These are phyloP conservation scores for Clarias platycephalus DNA, from an alignment of 2,797 vertebrate species.

Conservation along the genomic window DNA sequence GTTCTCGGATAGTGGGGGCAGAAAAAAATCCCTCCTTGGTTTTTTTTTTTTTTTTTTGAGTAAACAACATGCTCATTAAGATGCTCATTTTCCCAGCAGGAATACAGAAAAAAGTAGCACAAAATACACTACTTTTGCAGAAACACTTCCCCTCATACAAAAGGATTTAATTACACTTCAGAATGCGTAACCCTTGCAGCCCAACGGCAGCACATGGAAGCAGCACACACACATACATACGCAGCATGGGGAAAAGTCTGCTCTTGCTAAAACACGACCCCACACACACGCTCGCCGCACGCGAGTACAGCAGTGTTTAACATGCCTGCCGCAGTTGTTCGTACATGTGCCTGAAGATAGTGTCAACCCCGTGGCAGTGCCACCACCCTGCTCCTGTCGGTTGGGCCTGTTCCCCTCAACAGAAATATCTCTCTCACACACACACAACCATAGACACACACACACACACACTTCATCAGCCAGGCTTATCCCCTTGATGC, in stretches of 20 bases:
- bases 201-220: conserved; percentile 42
- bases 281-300: conserved; percentile 47
- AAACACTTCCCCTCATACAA: conserved; percentile 47
- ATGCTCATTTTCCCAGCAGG: conserved; percentile 62
- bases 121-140: conserved; percentile 54
- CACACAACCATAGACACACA: conserved; percentile 6
- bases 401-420: conserved; percentile 29
- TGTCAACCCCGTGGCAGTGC: conserved; percentile 63
- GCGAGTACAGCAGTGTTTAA: conserved; percentile 71
- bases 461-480: conserved; percentile 50
- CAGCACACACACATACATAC: conserved; percentile 45
- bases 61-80: conserved; percentile 69
- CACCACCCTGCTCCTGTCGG: conserved; percentile 47
- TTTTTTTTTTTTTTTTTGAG: conserved; percentile 57
- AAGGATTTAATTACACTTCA: conserved; percentile 54
- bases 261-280: conserved; percentile 42
- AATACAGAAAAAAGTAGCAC: conserved; percentile 56
- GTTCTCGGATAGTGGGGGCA: conserved; percentile 31
- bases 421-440: conserved; percentile 13
- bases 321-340: conserved; percentile 73
- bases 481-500: conserved; percentile 70
- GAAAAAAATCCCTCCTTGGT: conserved; percentile 45
- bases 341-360: conserved; percentile 70
- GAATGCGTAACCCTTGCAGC: conserved; percentile 47
- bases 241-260: conserved; percentile 47